Conservation (phyloP, 2,888 invertebrate genomes). For the Pheosia gnoma region DNA sequence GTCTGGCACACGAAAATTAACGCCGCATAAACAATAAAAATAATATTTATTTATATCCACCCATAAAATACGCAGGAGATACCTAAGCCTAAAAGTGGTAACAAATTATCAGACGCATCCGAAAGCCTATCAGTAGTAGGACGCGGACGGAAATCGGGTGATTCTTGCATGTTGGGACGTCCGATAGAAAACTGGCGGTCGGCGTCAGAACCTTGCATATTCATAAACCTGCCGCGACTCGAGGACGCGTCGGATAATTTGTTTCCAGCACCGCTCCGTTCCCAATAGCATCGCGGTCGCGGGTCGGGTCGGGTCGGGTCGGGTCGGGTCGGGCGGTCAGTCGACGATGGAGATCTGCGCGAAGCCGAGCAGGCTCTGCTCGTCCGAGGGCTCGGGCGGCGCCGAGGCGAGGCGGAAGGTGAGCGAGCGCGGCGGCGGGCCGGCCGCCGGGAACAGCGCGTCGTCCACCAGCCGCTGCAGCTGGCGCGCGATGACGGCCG, state of each 20-base stretch:
- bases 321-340: constrained; percentile 72
- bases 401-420: constrained; percentile 93
- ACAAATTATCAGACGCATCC: too few species aligned
- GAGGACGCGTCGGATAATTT: too few species aligned
- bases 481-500: constrained; percentile 95
- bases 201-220: too few species aligned
- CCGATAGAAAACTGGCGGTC: too few species aligned
- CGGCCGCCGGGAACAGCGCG: constrained; percentile 70
- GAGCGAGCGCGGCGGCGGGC: constrained; percentile 85
- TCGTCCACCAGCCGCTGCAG: constrained; percentile 94
- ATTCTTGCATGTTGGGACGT: too few species aligned
- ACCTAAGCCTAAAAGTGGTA: constrained; percentile 49
- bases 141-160: too few species aligned
- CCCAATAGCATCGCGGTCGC: constrained; percentile 36
- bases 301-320: constrained; percentile 18
- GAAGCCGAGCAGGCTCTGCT: constrained; percentile 97
- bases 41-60: constrained; percentile 68
- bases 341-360: constrained; percentile 98
- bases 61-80: constrained; percentile 68
- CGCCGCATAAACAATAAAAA: constrained; percentile 48
- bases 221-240: too few species aligned
- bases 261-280: too few species aligned
- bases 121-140: too few species aligned
- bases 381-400: constrained; percentile 91
- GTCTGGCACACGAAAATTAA: constrained; percentile 39